Conservation (phyloP, 2,888 invertebrate genomes). For the Uropetala carovei region DNA sequence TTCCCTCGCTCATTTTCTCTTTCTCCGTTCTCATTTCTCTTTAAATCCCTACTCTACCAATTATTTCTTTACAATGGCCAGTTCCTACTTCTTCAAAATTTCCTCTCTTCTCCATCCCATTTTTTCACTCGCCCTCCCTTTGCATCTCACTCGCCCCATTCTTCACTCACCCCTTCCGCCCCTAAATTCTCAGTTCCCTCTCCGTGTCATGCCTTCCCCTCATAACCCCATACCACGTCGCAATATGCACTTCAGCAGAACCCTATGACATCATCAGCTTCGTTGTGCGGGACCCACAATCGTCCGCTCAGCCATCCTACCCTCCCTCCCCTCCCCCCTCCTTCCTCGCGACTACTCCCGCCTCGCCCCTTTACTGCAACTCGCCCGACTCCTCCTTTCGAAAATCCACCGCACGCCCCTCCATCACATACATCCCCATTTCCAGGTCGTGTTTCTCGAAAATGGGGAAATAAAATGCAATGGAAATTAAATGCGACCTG, state of each 20-base stretch:
- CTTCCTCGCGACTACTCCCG: background rate
- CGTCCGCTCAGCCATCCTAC: background rate
- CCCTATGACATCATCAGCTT: background rate
- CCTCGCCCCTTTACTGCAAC: no score
- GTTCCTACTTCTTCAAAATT: background rate
- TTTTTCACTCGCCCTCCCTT: no score
- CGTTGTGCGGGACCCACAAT: background rate
- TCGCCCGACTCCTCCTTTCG: background rate
- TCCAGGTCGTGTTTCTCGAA: constrained; percentile 6
- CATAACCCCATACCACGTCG: no score
- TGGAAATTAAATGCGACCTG: background rate
- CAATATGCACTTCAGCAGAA: no score
- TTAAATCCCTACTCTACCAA: background rate
- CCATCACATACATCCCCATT: background rate
- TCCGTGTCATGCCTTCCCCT: no score
- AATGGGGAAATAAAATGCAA: constrained; percentile 15
- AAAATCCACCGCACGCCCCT: background rate
- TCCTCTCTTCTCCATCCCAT: no score
- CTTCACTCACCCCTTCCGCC: no score
- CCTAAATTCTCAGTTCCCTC: no score
- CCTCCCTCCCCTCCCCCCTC: background rate
- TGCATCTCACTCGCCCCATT: no score
- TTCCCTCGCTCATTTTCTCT: background rate
- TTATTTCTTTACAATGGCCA: background rate
- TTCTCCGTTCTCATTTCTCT: background rate